Evolutionary conservation across 2,113 vertebrate species (phyloP).

Genomic region (Daphoenositta chrysoptera): DNA sequence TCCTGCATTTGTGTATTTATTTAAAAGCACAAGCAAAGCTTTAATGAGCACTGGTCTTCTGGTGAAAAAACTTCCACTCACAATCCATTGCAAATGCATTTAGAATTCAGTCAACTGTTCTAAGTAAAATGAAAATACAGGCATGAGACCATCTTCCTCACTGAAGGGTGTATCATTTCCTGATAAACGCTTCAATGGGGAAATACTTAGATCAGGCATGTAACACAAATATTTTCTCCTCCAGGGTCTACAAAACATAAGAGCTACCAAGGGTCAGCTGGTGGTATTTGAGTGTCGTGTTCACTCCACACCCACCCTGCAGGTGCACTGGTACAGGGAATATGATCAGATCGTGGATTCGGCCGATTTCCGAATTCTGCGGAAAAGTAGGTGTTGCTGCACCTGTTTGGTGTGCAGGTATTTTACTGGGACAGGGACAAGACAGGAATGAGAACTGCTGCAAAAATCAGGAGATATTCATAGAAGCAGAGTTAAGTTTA

Average conservation of each 20-base stretch:
- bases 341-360: conserved; percentile 79
- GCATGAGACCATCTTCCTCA: background rate
- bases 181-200: background rate
- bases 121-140: background rate
- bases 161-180: background rate
- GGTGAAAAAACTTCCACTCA: background rate
- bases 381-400: conserved; percentile 78
- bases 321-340: conserved; percentile 86
- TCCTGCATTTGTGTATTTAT: background rate
- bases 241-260: conserved; percentile 83
- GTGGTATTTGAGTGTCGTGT: conserved; percentile 85
- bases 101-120: background rate
- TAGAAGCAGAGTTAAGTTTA: background rate
- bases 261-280: conserved; percentile 79
- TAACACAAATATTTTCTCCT: background rate
- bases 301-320: conserved; percentile 73
- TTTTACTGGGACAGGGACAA: fast-evolving
- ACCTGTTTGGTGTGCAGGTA: fast-evolving
- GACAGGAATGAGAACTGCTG: background rate
- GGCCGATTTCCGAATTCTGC: conserved; percentile 83
- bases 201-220: background rate
- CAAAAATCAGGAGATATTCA: background rate
- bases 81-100: background rate
- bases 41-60: background rate
- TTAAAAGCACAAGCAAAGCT: background rate